phyloP scores from a whole-genome alignment of 2,888 invertebrate species.

The Acanthococcus lagerstroemiae region DNA sequence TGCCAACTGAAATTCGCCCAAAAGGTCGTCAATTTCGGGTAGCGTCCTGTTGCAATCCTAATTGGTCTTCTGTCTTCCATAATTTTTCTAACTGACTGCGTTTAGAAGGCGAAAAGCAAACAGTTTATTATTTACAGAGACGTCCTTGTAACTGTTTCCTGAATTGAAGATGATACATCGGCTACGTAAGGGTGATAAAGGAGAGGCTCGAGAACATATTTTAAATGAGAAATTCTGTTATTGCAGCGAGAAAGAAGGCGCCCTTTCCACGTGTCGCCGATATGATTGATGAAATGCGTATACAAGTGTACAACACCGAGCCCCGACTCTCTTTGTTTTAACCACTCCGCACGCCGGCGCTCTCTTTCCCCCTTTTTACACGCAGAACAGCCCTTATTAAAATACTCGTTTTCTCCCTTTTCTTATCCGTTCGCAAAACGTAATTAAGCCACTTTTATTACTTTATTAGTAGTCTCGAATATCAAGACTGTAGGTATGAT shows the following conservation, averaged over 20 bases:
- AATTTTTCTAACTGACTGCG: slow-evolving; percentile 9
- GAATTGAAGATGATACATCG: background rate
- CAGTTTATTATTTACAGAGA: slow-evolving; percentile 24
- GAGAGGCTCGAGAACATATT: slow-evolving; percentile 8
- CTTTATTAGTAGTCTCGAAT: slow-evolving; percentile 18
- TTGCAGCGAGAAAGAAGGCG: slow-evolving; percentile 4
- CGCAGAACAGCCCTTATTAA: slow-evolving; percentile 18
- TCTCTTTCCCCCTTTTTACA: background rate
- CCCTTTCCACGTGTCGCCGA: slow-evolving; percentile 25
- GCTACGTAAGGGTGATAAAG: background rate
- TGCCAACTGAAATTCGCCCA: too few species aligned
- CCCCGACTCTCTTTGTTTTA: background rate
- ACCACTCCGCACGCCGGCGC: background rate
- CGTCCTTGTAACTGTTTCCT: slow-evolving; percentile 11
- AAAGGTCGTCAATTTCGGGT: background rate
- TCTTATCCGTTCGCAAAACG: slow-evolving; percentile 11
- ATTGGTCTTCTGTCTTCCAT: slow-evolving; percentile 14
- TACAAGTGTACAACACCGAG: background rate
- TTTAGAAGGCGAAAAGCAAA: slow-evolving; percentile 5
- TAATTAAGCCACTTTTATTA: slow-evolving; percentile 24
- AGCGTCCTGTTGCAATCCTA: background rate
- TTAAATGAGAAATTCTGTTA: slow-evolving; percentile 21
- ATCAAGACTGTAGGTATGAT: slow-evolving; percentile 16
- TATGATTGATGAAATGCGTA: slow-evolving; percentile 21
- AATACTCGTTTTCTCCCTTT: slow-evolving; percentile 5